A percentile compares a stretch with the other conserved stretches of the same genome.
Conservation (phyloP, 2,113 vertebrate genomes). For the Nothobranchius furzeri region DNA sequence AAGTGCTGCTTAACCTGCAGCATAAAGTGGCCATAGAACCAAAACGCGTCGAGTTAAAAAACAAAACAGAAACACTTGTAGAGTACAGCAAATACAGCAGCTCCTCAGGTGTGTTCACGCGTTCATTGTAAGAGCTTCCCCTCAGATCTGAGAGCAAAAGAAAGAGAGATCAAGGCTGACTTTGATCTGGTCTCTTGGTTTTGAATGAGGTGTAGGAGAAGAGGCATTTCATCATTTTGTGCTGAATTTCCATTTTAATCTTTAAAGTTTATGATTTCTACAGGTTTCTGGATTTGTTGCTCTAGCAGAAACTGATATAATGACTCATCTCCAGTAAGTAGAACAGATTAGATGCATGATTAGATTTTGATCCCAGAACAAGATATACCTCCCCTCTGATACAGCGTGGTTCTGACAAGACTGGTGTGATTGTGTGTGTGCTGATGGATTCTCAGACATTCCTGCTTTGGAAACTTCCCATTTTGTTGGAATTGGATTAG, state of each 20-base stretch:
- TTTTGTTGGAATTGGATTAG: too few relatives aligned
- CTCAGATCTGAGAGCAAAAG: slow-evolving; percentile 52
- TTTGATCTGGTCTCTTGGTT: slow-evolving; percentile 66
- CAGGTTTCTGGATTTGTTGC: neutral
- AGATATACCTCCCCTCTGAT: too few relatives aligned
- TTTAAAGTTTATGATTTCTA: slow-evolving; percentile 1
- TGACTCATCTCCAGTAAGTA: too few relatives aligned
- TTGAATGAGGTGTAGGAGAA: slow-evolving; percentile 6
- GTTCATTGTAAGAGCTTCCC: slow-evolving; percentile 31
- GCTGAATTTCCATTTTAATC: slow-evolving; percentile 8
- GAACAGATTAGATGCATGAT: too few relatives aligned
- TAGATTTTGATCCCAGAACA: too few relatives aligned
- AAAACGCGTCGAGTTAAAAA: slow-evolving; percentile 1
- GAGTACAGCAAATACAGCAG: slow-evolving; percentile 8
- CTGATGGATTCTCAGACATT: too few relatives aligned
- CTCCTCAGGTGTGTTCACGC: slow-evolving; percentile 4
- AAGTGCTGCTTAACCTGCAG: slow-evolving; percentile 2
- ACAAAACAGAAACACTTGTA: slow-evolving; percentile 2
- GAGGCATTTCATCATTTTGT: slow-evolving; percentile 22
- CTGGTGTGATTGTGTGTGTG: too few relatives aligned
- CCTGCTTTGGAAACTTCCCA: too few relatives aligned
- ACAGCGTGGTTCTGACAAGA: too few relatives aligned
- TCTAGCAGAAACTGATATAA: too few relatives aligned
- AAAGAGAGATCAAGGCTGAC: slow-evolving; percentile 60
- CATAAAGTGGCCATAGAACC: neutral